These are phyloP conservation scores for Dinocampus coccinellae DNA, from an alignment of 2,888 invertebrate genomes.

Conservation along the genomic window DNA sequence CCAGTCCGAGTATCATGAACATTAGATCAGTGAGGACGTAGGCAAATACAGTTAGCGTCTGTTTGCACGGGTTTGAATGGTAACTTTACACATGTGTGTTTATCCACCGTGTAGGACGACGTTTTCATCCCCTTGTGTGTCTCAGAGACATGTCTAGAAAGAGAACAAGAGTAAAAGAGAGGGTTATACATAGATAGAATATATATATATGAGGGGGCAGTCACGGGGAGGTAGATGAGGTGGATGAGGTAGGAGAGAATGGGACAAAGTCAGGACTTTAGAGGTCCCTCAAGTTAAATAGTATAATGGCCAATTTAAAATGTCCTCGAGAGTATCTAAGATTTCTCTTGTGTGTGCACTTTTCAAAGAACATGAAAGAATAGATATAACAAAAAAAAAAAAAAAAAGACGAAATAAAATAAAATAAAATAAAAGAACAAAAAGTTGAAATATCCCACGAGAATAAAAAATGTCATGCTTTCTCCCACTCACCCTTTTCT, in stretches of 20 bases:
- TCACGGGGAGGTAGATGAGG: not conserved
- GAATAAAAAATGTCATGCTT: no score
- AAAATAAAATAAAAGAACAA: not conserved
- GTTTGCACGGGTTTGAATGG: conserved; percentile 64
- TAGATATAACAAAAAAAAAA: not conserved
- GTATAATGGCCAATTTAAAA: conserved; percentile 70
- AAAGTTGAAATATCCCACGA: not conserved
- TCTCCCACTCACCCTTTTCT: no score
- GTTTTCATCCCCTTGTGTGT: conserved; percentile 47
- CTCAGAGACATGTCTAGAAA: not conserved
- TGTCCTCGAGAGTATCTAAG: conserved; percentile 65
- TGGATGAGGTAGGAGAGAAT: not conserved
- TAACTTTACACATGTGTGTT: conserved; percentile 46
- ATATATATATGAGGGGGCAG: not conserved
- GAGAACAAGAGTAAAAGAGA: not conserved
- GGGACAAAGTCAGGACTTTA: conserved; percentile 5
- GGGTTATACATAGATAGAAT: not conserved
- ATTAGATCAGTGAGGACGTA: conserved; percentile 62
- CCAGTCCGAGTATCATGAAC: conserved; percentile 51
- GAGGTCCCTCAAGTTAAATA: conserved; percentile 69
- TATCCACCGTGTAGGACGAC: conserved; percentile 11
- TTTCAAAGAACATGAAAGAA: not conserved
- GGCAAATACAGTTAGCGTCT: conserved; percentile 67
- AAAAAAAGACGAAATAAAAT: not conserved
- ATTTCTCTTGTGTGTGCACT: conserved; percentile 58